phyloP scores from a whole-genome alignment of 2,888 invertebrate species.

The Dromius quadrimaculatus region DNA sequence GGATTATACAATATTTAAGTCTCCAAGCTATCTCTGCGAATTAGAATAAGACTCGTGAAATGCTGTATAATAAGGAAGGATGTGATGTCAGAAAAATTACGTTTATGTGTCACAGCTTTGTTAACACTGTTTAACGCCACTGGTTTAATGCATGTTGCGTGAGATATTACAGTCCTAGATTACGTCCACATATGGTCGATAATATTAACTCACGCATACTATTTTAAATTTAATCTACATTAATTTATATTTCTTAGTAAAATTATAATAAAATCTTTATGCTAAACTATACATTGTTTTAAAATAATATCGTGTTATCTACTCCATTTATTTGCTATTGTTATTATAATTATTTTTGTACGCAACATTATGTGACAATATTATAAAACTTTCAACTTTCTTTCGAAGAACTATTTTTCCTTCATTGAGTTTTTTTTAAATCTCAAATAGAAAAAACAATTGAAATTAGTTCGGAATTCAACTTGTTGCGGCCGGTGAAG shows the following conservation, averaged over 20 bases:
- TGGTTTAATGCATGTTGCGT: constrained; percentile 39
- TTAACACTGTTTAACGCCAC: constrained; percentile 41
- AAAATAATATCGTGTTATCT: constrained; percentile 14
- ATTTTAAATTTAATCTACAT: constrained; percentile 50
- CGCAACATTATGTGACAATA: background rate
- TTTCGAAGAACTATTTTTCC: too few species aligned
- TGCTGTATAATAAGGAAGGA: too few species aligned
- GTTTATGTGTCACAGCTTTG: constrained; percentile 38
- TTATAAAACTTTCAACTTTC: too few species aligned
- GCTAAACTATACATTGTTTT: constrained; percentile 35
- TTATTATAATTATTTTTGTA: constrained; percentile 27
- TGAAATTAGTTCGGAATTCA: too few species aligned
- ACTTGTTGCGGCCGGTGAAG: too few species aligned
- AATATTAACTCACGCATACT: constrained; percentile 42
- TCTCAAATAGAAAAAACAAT: too few species aligned
- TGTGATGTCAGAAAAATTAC: too few species aligned
- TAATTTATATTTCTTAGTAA: constrained; percentile 42
- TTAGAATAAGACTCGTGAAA: too few species aligned
- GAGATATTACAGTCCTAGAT: constrained; percentile 47
- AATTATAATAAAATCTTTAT: constrained; percentile 36
- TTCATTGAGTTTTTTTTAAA: too few species aligned
- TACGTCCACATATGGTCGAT: constrained; percentile 50
- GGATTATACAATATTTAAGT: too few species aligned
- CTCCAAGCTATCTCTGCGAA: too few species aligned
- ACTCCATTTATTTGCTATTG: background rate